Conservation (phyloP, 2,797 vertebrate species). For the Enteromius viviparus region DNA sequence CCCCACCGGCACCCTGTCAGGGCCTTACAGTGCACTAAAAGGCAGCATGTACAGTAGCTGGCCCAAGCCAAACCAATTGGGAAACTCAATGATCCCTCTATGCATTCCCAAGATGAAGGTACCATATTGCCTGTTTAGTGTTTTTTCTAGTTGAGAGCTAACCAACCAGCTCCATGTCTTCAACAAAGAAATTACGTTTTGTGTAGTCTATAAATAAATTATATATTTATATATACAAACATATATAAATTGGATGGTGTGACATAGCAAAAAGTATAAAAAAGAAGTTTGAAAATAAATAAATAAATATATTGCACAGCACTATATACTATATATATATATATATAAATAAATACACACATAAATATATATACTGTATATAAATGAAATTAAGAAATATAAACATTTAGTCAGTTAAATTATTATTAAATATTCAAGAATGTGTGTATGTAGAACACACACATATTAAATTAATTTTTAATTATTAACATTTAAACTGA, state of each 20-base stretch:
- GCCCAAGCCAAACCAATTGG: not conserved
- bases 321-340: too few species aligned
- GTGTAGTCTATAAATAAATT: not conserved
- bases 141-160: not conserved
- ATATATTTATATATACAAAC: not conserved
- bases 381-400: not conserved
- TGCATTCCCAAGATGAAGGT: not conserved
- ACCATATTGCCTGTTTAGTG: not conserved
- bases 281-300: too few species aligned
- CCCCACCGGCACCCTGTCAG: not conserved
- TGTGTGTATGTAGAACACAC: not conserved
- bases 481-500: not conserved
- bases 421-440: not conserved
- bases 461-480: not conserved
- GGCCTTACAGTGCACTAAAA: not conserved
- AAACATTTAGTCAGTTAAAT: not conserved
- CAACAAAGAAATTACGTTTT: not conserved
- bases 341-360: not conserved
- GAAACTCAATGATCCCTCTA: not conserved
- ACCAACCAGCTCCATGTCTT: not conserved
- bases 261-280: too few species aligned
- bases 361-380: not conserved
- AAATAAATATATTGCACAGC: too few species aligned
- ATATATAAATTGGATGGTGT: too few species aligned
- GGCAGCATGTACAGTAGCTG: slow-evolving; percentile 4